Conservation (phyloP, 1,140 invertebrate genomes). For the Magallana angulata region DNA sequence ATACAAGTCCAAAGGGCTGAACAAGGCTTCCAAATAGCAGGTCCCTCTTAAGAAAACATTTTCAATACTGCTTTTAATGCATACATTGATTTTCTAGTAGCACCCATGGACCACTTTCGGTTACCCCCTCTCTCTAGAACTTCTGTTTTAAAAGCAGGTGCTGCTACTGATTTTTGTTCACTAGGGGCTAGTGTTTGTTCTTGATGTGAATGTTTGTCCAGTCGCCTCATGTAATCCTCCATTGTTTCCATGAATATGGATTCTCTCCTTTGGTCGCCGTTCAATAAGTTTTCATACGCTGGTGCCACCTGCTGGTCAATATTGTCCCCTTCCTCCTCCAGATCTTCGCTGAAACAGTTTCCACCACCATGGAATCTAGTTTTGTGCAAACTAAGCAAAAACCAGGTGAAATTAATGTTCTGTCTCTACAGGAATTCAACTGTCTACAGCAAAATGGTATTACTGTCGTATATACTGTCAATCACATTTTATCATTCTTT, state of each 20-base stretch:
- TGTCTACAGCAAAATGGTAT: not conserved
- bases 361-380: not conserved
- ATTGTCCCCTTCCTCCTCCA: constrained; percentile 48
- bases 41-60: not conserved
- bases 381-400: constrained; percentile 31
- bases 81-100: not conserved
- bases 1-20: not conserved
- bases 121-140: not conserved
- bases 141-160: not conserved
- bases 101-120: not conserved
- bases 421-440: not conserved
- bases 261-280: not conserved
- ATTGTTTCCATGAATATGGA: constrained; percentile 39
- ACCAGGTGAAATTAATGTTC: constrained; percentile 25
- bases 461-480: too few species aligned
- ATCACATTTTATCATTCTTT: too few species aligned
- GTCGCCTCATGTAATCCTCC: constrained; percentile 18
- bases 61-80: constrained; percentile 8
- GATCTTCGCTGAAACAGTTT: constrained; percentile 23
- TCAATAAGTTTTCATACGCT: constrained; percentile 34
- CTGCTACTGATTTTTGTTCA: not conserved
- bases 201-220: not conserved
- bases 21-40: not conserved
- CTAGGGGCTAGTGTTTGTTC: not conserved
- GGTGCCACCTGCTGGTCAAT: constrained; percentile 47